These are phyloP conservation scores for Pseudococcus longispinus DNA, from an alignment of 2,888 invertebrate genomes.

Conservation along the genomic window DNA sequence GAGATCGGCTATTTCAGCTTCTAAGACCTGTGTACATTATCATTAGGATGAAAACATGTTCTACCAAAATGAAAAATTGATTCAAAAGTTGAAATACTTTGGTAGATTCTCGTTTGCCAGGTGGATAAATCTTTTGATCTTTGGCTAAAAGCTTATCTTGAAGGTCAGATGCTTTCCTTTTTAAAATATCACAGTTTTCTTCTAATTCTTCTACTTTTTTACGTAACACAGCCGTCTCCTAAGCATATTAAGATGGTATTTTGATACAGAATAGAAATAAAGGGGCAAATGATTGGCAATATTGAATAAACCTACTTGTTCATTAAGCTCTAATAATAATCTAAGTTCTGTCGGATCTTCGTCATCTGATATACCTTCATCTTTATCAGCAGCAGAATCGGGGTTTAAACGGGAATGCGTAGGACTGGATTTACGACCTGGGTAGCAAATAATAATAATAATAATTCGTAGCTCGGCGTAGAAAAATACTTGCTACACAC, in stretches of 20 bases:
- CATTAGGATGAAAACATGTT: conserved; percentile 59
- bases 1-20: conserved; percentile 77
- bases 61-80: conserved; percentile 59
- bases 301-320: conserved; percentile 68
- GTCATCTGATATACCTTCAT: conserved; percentile 77
- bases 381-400: conserved; percentile 73
- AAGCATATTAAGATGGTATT: conserved; percentile 53
- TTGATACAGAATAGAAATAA: too few species aligned
- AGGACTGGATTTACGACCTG: conserved; percentile 73
- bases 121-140: conserved; percentile 51
- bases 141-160: conserved; percentile 73
- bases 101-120: not conserved
- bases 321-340: conserved; percentile 84
- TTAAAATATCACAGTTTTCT: conserved; percentile 76
- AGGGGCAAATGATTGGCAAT: not conserved
- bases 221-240: conserved; percentile 82
- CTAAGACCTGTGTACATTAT: conserved; percentile 66
- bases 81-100: conserved; percentile 15
- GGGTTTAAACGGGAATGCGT: conserved; percentile 70
- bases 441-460: not conserved
- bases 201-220: conserved; percentile 86
- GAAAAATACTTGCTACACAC: not conserved
- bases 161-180: conserved; percentile 78
- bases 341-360: conserved; percentile 85
- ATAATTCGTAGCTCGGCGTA: not conserved